These are phyloP conservation scores for Parasteatoda tepidariorum DNA, from an alignment of 1,140 invertebrate species.

Conservation along the genomic window DNA sequence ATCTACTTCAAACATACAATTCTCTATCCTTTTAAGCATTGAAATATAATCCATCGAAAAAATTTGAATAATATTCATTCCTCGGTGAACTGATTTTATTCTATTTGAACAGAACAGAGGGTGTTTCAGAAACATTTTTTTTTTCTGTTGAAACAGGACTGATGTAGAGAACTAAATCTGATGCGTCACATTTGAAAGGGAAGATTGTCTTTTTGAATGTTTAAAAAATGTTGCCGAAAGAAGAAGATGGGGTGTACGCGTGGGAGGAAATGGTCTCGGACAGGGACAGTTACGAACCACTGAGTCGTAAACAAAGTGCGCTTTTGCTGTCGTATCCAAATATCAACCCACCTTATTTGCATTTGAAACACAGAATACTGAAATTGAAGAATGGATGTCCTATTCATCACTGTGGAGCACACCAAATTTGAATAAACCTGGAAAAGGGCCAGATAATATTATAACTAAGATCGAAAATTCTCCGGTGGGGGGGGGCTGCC, in stretches of 20 bases:
- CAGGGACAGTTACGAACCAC: constrained; percentile 39
- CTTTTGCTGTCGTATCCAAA: constrained; percentile 38
- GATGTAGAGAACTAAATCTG: too few relatives aligned
- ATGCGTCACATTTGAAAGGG: constrained; percentile 45
- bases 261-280: constrained; percentile 30
- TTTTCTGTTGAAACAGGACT: too few relatives aligned
- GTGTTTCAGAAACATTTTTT: too few relatives aligned
- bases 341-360: constrained; percentile 57
- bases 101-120: too few relatives aligned
- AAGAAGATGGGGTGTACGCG: neutral
- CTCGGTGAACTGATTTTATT: too few relatives aligned
- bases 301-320: constrained; percentile 59
- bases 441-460: constrained; percentile 58
- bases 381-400: constrained; percentile 56
- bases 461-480: constrained; percentile 60
- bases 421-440: constrained; percentile 60
- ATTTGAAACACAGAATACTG: constrained; percentile 57
- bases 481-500: constrained; percentile 6
- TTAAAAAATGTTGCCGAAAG: constrained; percentile 26
- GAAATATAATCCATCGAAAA: too few relatives aligned
- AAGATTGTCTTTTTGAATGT: constrained; percentile 49
- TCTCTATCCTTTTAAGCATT: too few relatives aligned
- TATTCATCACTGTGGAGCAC: constrained; percentile 57
- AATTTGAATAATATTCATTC: too few relatives aligned
- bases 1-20: too few relatives aligned